A percentile compares a stretch with the other conserved stretches of the same genome.
These are phyloP conservation scores for Metallyticus violacea DNA, from an alignment of 2,888 invertebrate genomes.

Conservation along the genomic window DNA sequence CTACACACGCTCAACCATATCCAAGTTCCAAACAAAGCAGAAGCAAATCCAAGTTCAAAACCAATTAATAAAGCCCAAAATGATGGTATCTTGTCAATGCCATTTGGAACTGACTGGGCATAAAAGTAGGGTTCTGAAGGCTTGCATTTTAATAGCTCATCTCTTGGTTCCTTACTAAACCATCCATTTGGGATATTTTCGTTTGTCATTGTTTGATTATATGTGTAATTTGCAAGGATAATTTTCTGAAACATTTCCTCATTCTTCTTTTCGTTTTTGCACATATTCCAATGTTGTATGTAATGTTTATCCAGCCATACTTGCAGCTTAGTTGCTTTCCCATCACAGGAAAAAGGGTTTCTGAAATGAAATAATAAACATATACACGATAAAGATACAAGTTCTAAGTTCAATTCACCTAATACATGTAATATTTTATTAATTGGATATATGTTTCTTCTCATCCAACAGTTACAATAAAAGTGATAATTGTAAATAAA, in stretches of 20 bases:
- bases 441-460: too few species aligned
- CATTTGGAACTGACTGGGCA: neutral
- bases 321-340: conserved; percentile 45
- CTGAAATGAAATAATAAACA: conserved; percentile 5
- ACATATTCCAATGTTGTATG: conserved; percentile 52
- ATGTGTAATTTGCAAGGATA: conserved; percentile 49
- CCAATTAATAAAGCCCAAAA: conserved; percentile 25
- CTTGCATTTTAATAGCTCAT: conserved; percentile 33
- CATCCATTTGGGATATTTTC: conserved; percentile 8
- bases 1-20: neutral
- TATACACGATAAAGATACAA: too few species aligned
- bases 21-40: neutral
- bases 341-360: conserved; percentile 58
- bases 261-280: conserved; percentile 40
- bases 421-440: too few species aligned
- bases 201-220: conserved; percentile 35
- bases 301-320: conserved; percentile 42
- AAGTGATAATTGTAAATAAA: too few species aligned
- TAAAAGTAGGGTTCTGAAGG: neutral
- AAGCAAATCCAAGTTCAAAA: conserved; percentile 18
- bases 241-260: conserved; percentile 57
- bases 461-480: too few species aligned
- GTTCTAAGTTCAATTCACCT: too few species aligned
- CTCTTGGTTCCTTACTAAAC: neutral
- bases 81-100: conserved; percentile 21